Conservation (phyloP, 2,113 vertebrate species). For the Trematocara variabile region DNA sequence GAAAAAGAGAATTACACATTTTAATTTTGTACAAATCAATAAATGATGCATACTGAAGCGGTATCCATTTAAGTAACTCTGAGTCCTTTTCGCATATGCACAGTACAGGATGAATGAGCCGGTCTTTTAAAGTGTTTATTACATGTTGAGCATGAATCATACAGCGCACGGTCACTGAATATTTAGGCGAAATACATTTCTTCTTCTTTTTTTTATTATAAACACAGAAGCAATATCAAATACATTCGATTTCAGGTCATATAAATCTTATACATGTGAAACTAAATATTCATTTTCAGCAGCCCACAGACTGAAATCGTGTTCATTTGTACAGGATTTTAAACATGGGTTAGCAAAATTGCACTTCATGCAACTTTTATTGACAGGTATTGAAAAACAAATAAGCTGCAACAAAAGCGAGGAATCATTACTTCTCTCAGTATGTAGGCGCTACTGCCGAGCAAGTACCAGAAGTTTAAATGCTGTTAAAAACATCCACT, state of each 20-base stretch:
- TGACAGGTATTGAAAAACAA: constrained; percentile 1
- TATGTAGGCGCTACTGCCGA: background rate
- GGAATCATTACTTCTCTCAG: background rate
- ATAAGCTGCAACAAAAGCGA: constrained; percentile 2
- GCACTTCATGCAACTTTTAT: background rate
- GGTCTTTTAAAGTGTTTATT: constrained; percentile 51
- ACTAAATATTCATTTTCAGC: constrained; percentile 11
- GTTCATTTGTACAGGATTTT: constrained; percentile 1
- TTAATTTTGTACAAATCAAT: constrained; percentile 79
- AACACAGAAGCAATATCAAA: constrained; percentile 50
- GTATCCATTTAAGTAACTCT: background rate
- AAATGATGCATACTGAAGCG: constrained; percentile 67
- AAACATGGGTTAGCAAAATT: constrained; percentile 3
- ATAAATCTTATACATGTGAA: constrained; percentile 31
- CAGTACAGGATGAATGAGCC: background rate
- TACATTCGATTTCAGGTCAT: constrained; percentile 1
- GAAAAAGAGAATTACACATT: constrained; percentile 70
- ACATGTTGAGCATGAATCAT: constrained; percentile 14
- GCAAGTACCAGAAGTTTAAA: background rate
- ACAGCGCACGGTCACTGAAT: constrained; percentile 20
- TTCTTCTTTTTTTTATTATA: constrained; percentile 6
- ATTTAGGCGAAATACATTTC: constrained; percentile 39
- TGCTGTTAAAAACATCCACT: background rate
- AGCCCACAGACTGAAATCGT: background rate
- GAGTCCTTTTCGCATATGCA: background rate